Conservation (phyloP, 2,888 invertebrate species). For the Caenorhabditis sp. region DNA sequence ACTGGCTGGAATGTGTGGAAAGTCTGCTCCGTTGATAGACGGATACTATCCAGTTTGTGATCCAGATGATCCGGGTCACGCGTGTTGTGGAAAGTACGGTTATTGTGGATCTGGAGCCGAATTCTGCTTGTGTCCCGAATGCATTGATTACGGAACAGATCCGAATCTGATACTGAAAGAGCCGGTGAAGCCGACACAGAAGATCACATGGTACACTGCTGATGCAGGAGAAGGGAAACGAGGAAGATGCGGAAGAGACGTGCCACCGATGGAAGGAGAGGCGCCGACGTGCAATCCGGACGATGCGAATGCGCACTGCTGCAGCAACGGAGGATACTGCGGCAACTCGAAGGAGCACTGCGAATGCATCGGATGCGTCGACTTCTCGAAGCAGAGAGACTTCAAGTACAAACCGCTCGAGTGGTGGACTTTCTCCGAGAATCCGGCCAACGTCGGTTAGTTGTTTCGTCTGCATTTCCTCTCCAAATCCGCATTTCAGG, state of each 20-base stretch:
- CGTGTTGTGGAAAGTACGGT: constrained; percentile 82
- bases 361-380: constrained; percentile 79
- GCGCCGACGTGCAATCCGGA: constrained; percentile 79
- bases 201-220: constrained; percentile 76
- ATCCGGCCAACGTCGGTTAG: constrained; percentile 76
- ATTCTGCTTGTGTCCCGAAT: constrained; percentile 82
- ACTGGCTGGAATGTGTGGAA: constrained; percentile 81
- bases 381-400: constrained; percentile 74
- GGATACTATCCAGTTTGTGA: constrained; percentile 83
- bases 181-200: constrained; percentile 73
- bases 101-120: constrained; percentile 82
- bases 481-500: constrained; percentile 49
- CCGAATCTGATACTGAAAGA: constrained; percentile 77
- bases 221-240: constrained; percentile 77
- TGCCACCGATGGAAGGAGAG: constrained; percentile 72
- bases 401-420: constrained; percentile 70
- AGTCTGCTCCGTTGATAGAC: constrained; percentile 80
- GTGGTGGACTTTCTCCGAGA: constrained; percentile 79
- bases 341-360: constrained; percentile 79
- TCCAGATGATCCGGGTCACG: constrained; percentile 82
- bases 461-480: neutral
- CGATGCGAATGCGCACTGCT: constrained; percentile 75
- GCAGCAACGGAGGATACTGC: constrained; percentile 79
- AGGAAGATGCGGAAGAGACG: constrained; percentile 77
- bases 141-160: constrained; percentile 79